These are phyloP conservation scores for Pungitius pungitius DNA, from an alignment of 2,113 vertebrate genomes.

Conservation along the genomic window DNA sequence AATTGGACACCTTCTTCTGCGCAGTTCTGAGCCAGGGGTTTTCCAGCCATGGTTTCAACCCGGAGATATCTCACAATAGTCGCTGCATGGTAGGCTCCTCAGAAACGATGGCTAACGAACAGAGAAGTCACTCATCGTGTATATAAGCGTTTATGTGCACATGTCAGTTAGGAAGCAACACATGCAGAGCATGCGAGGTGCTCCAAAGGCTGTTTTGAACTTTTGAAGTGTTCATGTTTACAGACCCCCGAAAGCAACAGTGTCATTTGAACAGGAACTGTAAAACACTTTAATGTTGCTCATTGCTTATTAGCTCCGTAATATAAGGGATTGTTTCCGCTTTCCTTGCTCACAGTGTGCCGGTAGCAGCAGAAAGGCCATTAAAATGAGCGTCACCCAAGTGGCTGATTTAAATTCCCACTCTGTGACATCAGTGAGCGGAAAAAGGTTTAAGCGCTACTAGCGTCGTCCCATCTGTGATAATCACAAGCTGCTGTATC, in stretches of 20 bases:
- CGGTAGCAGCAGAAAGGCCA: slow-evolving; percentile 44
- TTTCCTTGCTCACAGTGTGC: slow-evolving; percentile 28
- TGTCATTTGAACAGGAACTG: slow-evolving; percentile 63
- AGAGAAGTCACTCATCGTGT: slow-evolving; percentile 3
- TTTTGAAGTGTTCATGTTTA: slow-evolving; percentile 64
- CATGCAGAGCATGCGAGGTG: slow-evolving; percentile 24
- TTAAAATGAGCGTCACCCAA: slow-evolving; percentile 52
- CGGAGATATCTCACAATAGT: slow-evolving; percentile 34
- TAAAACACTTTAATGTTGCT: slow-evolving; percentile 63
- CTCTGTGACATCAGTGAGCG: slow-evolving; percentile 57
- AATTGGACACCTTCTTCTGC: too few relatives aligned
- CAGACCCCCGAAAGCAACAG: slow-evolving; percentile 41
- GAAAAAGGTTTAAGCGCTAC: slow-evolving; percentile 60
- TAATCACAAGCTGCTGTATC: slow-evolving; percentile 65
- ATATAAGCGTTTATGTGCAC: slow-evolving; percentile 9
- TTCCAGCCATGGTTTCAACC: too few relatives aligned
- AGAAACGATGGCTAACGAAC: slow-evolving; percentile 11
- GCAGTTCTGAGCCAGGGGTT: too few relatives aligned
- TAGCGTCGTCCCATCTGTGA: slow-evolving; percentile 61
- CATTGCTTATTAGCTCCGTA: slow-evolving; percentile 59
- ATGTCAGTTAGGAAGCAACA: slow-evolving; percentile 13
- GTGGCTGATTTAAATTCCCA: slow-evolving; percentile 67
- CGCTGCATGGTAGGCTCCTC: slow-evolving; percentile 34
- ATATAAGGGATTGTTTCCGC: slow-evolving; percentile 52
- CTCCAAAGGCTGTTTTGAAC: slow-evolving; percentile 38